Percentiles rank a stretch among this genome's conserved stretches.
These are phyloP conservation scores for Oostethus manadensis DNA, from an alignment of 2,113 vertebrate genomes.

Conservation along the genomic window DNA sequence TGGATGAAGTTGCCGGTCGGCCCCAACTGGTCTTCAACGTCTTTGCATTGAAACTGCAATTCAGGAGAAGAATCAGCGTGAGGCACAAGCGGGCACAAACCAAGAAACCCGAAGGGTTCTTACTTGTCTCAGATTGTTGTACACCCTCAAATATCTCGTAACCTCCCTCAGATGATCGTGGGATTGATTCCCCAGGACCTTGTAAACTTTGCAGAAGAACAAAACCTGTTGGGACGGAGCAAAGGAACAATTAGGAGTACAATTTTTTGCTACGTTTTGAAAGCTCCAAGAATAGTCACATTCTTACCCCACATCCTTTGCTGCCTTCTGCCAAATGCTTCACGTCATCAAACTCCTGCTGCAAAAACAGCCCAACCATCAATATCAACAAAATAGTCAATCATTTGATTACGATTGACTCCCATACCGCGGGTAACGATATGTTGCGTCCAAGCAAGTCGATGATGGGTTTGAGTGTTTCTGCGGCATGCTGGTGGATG, in stretches of 20 bases:
- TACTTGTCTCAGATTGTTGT: fast-evolving
- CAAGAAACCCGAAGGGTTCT: not conserved
- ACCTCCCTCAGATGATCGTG: not conserved
- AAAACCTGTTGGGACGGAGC: conserved; percentile 18
- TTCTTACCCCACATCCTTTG: conserved; percentile 35
- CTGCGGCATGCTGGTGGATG: fast-evolving
- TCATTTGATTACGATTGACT: not conserved
- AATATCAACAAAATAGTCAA: not conserved
- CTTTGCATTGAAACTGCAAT: conserved; percentile 27
- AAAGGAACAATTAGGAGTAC: not conserved
- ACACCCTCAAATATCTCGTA: fast-evolving
- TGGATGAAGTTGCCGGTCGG: fast-evolving
- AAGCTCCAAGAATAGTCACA: not conserved
- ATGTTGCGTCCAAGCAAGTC: not conserved
- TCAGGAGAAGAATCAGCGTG: conserved; percentile 1
- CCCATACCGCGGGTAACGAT: not conserved
- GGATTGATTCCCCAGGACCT: not conserved
- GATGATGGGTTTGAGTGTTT: not conserved
- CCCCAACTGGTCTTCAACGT: fast-evolving
- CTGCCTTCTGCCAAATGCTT: fast-evolving
- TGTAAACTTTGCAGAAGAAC: conserved; percentile 54
- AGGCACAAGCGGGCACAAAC: not conserved
- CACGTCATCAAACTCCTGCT: conserved; percentile 15
- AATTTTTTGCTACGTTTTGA: too few species aligned
- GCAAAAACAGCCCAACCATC: not conserved